phyloP scores from a whole-genome alignment of 2,113 vertebrate genomes.

The Miniopterus natalensis region DNA sequence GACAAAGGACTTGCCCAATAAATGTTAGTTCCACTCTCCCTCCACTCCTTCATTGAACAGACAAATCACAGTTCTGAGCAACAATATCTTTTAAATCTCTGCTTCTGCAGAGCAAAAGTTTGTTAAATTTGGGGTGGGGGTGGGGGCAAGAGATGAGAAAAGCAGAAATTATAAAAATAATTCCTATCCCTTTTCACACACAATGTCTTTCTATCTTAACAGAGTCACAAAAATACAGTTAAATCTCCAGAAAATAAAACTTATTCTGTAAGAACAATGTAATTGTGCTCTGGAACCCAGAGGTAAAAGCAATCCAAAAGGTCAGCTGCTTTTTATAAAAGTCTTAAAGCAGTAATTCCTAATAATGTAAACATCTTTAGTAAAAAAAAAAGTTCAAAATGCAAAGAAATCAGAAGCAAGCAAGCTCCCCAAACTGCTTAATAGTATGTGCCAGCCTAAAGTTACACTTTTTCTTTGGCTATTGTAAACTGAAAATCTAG shows the following conservation, averaged over 20 bases:
- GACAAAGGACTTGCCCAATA: background rate
- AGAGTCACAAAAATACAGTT: background rate
- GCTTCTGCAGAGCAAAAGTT: background rate
- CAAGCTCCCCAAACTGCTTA: background rate
- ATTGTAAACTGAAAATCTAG: slow-evolving; percentile 8
- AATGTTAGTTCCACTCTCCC: background rate
- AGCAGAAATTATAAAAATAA: slow-evolving; percentile 13
- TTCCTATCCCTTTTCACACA: background rate
- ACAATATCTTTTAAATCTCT: background rate
- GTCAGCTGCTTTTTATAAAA: background rate
- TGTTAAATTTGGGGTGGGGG: background rate
- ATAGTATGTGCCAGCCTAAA: background rate
- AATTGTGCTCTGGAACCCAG: background rate
- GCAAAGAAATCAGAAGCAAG: background rate
- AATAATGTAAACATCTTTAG: background rate
- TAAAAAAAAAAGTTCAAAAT: background rate
- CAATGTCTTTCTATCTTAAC: background rate
- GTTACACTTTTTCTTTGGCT: background rate
- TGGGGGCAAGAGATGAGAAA: background rate
- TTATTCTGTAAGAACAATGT: background rate
- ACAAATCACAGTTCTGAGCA: background rate
- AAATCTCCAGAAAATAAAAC: background rate
- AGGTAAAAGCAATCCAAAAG: background rate
- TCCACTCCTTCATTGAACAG: background rate
- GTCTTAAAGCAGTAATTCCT: background rate